Conservation (phyloP, 2,888 invertebrate species). For the Congeria kusceri region DNA sequence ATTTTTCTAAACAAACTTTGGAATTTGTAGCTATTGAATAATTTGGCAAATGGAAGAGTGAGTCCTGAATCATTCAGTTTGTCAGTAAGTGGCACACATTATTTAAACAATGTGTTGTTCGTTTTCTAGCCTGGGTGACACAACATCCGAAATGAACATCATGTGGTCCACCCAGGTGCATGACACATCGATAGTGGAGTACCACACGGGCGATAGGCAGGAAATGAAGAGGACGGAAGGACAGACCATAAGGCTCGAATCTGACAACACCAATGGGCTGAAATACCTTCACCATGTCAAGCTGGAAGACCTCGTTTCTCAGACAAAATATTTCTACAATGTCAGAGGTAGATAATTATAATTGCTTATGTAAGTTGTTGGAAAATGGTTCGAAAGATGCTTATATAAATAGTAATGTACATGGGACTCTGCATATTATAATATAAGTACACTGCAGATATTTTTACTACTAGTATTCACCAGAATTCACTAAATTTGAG, state of each 20-base stretch:
- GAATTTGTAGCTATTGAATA: too few relatives aligned
- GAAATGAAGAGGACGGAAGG: conserved; percentile 54
- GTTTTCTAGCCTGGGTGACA: conserved; percentile 64
- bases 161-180: conserved; percentile 74
- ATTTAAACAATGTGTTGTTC: conserved; percentile 2
- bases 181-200: conserved; percentile 69
- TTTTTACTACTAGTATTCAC: too few relatives aligned
- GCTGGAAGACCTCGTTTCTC: conserved; percentile 67
- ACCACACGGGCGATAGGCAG: conserved; percentile 62
- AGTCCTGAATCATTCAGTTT: background rate
- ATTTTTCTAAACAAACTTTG: too few relatives aligned
- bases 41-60: too few relatives aligned
- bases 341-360: conserved; percentile 62
- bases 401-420: too few relatives aligned
- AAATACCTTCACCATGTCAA: conserved; percentile 74
- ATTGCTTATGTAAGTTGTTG: too few relatives aligned
- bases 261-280: conserved; percentile 69
- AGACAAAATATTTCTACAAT: conserved; percentile 73
- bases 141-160: conserved; percentile 67
- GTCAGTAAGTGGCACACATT: background rate
- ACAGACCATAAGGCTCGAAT: conserved; percentile 62
- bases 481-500: too few relatives aligned
- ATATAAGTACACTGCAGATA: too few relatives aligned
- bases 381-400: too few relatives aligned
- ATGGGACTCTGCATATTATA: too few relatives aligned